A percentile compares a stretch with the other conserved stretches of the same genome.
Conservation (phyloP, 2,113 vertebrate genomes). For the Plectropomus leopardus region DNA sequence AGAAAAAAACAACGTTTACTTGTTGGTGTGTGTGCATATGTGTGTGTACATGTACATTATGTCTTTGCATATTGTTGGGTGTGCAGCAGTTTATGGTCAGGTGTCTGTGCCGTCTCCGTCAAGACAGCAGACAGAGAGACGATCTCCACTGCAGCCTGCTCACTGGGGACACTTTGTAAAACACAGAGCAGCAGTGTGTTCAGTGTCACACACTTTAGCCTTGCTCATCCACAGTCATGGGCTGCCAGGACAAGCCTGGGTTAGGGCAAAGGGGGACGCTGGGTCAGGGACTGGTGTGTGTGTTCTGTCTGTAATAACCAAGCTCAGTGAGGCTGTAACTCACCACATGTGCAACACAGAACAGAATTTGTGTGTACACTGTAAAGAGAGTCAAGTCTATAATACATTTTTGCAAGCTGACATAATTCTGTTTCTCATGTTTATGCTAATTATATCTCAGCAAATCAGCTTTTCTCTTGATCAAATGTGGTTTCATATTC, state of each 20-base stretch:
- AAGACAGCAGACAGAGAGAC: background rate
- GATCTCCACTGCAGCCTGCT: slow-evolving; percentile 19
- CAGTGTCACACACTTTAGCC: slow-evolving; percentile 37
- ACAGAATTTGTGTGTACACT: background rate
- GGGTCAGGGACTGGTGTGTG: background rate
- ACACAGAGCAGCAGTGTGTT: slow-evolving; percentile 22
- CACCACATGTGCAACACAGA: background rate
- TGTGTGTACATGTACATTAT: background rate
- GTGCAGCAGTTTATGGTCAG: background rate
- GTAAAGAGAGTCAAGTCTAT: too few relatives aligned
- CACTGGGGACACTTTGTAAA: slow-evolving; percentile 26
- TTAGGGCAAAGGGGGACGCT: background rate
- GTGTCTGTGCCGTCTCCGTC: background rate
- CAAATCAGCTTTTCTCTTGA: background rate
- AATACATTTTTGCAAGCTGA: background rate
- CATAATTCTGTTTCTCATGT: background rate
- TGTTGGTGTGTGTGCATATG: too few relatives aligned
- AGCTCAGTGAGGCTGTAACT: background rate
- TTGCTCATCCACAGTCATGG: slow-evolving; percentile 7
- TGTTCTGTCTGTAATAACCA: background rate
- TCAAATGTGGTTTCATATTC: too few relatives aligned
- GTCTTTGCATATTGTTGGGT: background rate
- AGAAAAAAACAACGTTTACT: too few relatives aligned
- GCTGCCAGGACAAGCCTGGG: background rate
- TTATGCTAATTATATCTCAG: too few relatives aligned